Evolutionary conservation across 2,888 invertebrate genomes (phyloP), one percentile per base, ranked within the genome.

Genomic region (Drosophila meridiana): DNA sequence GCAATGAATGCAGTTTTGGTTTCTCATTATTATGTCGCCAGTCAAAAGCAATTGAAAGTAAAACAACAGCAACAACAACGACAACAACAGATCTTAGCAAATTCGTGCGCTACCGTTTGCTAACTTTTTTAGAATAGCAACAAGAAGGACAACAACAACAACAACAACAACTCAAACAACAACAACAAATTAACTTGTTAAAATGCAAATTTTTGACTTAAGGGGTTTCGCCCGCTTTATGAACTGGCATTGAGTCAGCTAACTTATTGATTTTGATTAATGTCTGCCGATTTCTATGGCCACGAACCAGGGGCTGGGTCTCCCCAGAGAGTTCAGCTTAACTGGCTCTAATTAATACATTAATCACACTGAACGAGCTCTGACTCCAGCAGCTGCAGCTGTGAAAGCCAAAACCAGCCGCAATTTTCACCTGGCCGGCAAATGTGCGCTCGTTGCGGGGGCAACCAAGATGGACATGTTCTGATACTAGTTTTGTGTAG

Each of bases 31-130:
- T 88, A 80, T 89, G 87, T 87, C 87, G 87, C 89, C 87, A 88
- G 86, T 87, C 87, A 87, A 82, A 84, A 75, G 58, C 84, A 89
- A 87, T 89, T 80, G 90, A 87, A 87, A 87, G 87, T 88, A 88
- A 80, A 78, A 59, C 72, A 59, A 43, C 60, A 59, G 69, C 70
- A 59, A 34, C 62, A 61, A 68, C 69, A 69, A 56, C 56, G 76
- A 47, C 56, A 78, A 50, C 57, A 60, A 43, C 56, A 53, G 50
- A 61, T 60, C 73, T 55, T 69, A 32, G 69, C 67, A 83, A 90
- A 82, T 83, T 90, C 90, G 91, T 90, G 90, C 77, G 90, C 90
- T 90, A 90, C 90, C 71, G 90, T 91, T 90, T 87, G 84, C 76
- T 84, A 90, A 87, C 85, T 82, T 80, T 66, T 67, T 80, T 75